Percentiles rank a stretch among this genome's conserved stretches.
These are phyloP conservation scores for Benitochromis conjunctus DNA, from an alignment of 2,113 vertebrate species.

Conservation along the genomic window DNA sequence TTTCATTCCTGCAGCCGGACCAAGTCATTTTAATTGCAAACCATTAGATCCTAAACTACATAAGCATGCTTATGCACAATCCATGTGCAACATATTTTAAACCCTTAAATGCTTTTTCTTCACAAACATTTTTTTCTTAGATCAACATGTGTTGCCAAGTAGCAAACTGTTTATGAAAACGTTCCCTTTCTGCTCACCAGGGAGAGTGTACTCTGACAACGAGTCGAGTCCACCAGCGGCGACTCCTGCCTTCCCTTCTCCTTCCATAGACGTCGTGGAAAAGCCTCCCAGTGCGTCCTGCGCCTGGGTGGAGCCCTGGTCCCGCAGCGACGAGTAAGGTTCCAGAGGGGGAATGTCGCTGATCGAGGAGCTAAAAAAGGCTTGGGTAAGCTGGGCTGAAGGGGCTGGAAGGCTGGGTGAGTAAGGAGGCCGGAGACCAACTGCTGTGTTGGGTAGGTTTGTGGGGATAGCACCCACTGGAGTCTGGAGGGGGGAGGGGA, in stretches of 20 bases:
- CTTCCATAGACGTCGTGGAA: slow-evolving; percentile 59
- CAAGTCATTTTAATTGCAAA: neutral
- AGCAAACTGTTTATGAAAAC: neutral
- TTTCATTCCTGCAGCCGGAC: neutral
- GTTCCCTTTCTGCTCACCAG: slow-evolving; percentile 55
- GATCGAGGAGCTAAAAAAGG: slow-evolving; percentile 73
- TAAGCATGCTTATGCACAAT: neutral
- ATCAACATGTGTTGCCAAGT: neutral
- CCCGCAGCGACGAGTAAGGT: slow-evolving; percentile 73
- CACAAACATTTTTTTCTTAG: neutral
- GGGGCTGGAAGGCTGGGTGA: slow-evolving; percentile 80
- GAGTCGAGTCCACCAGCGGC: slow-evolving; percentile 67
- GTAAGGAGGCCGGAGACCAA: slow-evolving; percentile 79
- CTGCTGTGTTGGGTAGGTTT: slow-evolving; percentile 85
- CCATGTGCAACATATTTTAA: neutral
- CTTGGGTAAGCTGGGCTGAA: slow-evolving; percentile 75
- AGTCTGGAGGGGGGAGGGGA: slow-evolving; percentile 45
- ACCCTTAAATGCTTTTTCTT: neutral
- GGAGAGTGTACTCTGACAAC: slow-evolving; percentile 75
- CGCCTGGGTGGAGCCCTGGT: slow-evolving; percentile 75
- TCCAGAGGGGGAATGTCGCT: slow-evolving; percentile 75
- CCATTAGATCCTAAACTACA: neutral
- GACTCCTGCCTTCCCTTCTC: slow-evolving; percentile 46
- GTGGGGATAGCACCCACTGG: slow-evolving; percentile 88
- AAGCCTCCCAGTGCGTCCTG: slow-evolving; percentile 86